These are phyloP conservation scores for Agrotis ipsilon DNA, from an alignment of 2,888 invertebrate species.

Conservation along the genomic window DNA sequence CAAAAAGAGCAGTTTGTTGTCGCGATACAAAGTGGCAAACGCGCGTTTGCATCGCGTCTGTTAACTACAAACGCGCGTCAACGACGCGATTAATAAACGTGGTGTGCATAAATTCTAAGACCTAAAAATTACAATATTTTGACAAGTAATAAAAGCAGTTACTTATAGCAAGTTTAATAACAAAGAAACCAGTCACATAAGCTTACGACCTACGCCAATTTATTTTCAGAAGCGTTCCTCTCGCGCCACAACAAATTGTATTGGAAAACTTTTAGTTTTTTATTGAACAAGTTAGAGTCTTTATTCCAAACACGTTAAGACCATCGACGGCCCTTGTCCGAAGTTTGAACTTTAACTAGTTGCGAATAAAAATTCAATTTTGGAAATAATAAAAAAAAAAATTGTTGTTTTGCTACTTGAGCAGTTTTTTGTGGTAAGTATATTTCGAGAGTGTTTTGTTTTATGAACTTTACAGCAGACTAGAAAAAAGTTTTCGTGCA, in stretches of 20 bases:
- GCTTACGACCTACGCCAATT: slow-evolving; percentile 39
- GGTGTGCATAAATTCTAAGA: no score
- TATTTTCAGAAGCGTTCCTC: slow-evolving; percentile 13
- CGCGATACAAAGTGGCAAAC: no score
- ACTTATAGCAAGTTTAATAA: neutral
- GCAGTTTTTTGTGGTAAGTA: neutral
- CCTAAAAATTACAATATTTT: neutral
- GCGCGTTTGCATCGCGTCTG: no score
- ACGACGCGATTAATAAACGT: no score
- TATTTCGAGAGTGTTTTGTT: neutral
- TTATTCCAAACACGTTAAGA: slow-evolving; percentile 57
- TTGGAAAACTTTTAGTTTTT: slow-evolving; percentile 58
- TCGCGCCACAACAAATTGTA: slow-evolving; percentile 53
- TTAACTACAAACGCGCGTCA: no score
- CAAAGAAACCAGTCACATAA: slow-evolving; percentile 10
- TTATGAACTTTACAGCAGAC: no score
- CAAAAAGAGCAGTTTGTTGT: no score
- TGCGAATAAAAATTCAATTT: slow-evolving; percentile 53
- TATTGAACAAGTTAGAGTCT: slow-evolving; percentile 59
- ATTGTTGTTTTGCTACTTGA: slow-evolving; percentile 17
- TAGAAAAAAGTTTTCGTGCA: no score
- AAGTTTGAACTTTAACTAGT: slow-evolving; percentile 30
- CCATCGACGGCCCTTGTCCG: slow-evolving; percentile 38
- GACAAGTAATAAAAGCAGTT: neutral
- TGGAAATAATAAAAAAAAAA: slow-evolving; percentile 46